Base-by-base conservation (phyloP, 2,888 invertebrate genomes). In the Tenthredo amoena region DNA sequence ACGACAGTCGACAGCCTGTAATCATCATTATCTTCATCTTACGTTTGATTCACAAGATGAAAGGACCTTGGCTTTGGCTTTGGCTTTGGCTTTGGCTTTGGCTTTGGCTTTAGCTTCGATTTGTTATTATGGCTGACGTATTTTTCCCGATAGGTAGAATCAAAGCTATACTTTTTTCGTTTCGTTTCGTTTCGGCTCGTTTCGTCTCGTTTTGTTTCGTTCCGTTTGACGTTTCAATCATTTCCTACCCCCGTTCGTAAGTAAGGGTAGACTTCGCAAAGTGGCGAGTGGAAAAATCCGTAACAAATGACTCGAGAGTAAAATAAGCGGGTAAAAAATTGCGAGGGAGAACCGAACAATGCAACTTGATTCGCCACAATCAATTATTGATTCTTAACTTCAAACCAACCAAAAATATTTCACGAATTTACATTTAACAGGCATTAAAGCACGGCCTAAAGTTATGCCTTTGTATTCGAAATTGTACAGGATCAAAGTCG, bases 141-240 rank as follows among this genome's bases (percentile, higher is more conserved):
- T 58, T 81, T 81, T 58, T 34, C 40, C 40, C 58, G 21, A 77
- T 34, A 50, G 31, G 12, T 26, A 58, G 58, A 58, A 81, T 58
- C 81, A 81, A 58, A 58, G 81, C 62, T 62, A 77, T 34, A 77
- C 77, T 31, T 74, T 74, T 74, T 34, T 7, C n/a, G 18, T 77
- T 55, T 26, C 50, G 62, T 62, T 37, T 62, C 37, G 10, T 55
- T 26, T 58, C 37, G 18, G 31, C 21, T 5, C 47, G 21, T 47
- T 18, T 58, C 37, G 18, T 50, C 21, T 5, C 47, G 26, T 47
- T 34, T 76, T 47, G 47, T 43, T 74, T 79, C 58, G 47, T 76
- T 81, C 43, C 81, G 81, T 81, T 81, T 62, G 81, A 81, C 81
- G 62, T 81, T 81, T 81, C 81, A 81, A 81, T 81, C 81, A 81